Percentiles rank a stretch among this genome's conserved stretches.
Conservation (phyloP, 1,140 invertebrate species). For the Saccostrea cuccullata region DNA sequence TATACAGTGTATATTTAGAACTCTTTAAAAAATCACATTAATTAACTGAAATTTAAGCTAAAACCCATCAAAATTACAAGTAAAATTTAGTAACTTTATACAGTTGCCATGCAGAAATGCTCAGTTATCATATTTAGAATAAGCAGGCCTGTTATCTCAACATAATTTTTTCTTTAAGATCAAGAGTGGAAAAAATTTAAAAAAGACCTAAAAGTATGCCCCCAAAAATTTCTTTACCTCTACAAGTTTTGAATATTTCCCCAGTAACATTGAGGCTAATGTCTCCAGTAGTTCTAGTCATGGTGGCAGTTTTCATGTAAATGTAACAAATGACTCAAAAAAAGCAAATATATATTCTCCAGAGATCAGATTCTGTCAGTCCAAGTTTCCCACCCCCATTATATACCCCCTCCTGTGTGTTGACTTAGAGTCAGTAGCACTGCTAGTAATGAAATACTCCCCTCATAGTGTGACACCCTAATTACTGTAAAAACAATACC, state of each 20-base stretch:
- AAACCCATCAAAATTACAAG: too few species aligned
- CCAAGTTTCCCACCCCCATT: constrained; percentile 10
- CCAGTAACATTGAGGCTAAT: background rate
- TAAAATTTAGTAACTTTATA: too few species aligned
- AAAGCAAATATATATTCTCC: background rate
- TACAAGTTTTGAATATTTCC: background rate
- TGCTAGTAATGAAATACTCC: constrained; percentile 1
- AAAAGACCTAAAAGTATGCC: background rate
- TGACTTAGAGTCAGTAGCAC: background rate
- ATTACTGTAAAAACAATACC: too few species aligned
- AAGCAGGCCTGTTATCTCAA: too few species aligned
- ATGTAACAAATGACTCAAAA: background rate
- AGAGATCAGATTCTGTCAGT: background rate
- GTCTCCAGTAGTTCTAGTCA: background rate
- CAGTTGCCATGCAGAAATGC: too few species aligned
- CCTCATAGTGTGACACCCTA: background rate
- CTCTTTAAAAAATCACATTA: too few species aligned
- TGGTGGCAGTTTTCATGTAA: background rate
- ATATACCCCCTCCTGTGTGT: background rate
- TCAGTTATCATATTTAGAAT: too few species aligned
- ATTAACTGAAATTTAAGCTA: too few species aligned
- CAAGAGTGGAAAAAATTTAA: background rate
- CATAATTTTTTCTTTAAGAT: too few species aligned
- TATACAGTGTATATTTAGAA: too few species aligned
- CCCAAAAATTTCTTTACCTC: constrained; percentile 7